Evolutionary conservation across 2,113 vertebrate genomes (phyloP).

Genomic region (Pseudopodoces humilis): DNA sequence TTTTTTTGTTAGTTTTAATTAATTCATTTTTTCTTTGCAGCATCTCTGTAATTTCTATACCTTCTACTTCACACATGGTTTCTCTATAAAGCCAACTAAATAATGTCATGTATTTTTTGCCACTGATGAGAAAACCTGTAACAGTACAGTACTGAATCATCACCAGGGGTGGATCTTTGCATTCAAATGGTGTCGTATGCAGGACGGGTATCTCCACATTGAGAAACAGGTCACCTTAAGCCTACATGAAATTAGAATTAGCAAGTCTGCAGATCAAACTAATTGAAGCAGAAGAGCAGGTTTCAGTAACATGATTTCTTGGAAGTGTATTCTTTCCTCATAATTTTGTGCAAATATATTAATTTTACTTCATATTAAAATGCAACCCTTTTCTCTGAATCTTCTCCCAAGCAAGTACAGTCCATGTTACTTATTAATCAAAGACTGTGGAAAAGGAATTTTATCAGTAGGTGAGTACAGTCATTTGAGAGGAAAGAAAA

Average conservation of each 20-base stretch:
- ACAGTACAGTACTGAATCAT: background rate
- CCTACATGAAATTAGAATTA: background rate
- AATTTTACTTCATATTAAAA: background rate
- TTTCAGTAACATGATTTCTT: background rate
- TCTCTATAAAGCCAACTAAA: background rate
- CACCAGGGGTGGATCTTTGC: background rate
- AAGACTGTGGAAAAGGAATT: conserved; percentile 28
- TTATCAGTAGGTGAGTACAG: conserved; percentile 46
- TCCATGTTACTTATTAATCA: conserved; percentile 55
- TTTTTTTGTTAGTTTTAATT: background rate
- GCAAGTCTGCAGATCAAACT: background rate
- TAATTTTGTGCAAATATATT: conserved; percentile 29
- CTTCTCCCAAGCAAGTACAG: background rate
- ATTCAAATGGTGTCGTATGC: background rate
- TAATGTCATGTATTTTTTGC: background rate
- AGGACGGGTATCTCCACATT: background rate
- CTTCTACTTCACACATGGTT: background rate
- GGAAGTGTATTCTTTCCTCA: background rate
- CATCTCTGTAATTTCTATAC: background rate
- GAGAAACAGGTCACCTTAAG: conserved; percentile 2
- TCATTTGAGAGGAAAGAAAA: conserved; percentile 26
- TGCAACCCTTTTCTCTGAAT: background rate
- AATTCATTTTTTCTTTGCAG: conserved; percentile 18
- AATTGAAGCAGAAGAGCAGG: background rate
- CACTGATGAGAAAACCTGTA: background rate